These are phyloP conservation scores for Glyphotaelius pellucidus DNA, from an alignment of 2,888 invertebrate genomes.

Conservation along the genomic window DNA sequence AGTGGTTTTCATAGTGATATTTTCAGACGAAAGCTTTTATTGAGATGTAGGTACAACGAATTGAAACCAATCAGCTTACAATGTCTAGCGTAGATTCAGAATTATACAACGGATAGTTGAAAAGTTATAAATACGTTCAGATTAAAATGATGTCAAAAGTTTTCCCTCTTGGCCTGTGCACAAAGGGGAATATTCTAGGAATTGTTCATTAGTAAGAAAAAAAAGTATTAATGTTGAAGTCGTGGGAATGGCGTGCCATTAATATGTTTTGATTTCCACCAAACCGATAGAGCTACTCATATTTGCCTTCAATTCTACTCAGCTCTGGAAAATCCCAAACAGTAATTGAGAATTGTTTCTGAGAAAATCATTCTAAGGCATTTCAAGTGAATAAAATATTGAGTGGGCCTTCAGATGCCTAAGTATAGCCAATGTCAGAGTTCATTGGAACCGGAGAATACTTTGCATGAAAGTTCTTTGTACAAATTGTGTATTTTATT, in stretches of 20 bases:
- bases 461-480: conserved; percentile 12
- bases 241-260: background rate
- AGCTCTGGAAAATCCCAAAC: background rate
- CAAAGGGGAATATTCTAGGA: background rate
- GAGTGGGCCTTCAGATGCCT: conserved; percentile 21
- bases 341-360: background rate
- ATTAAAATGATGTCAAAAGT: background rate
- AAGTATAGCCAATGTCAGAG: conserved; percentile 24
- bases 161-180: background rate
- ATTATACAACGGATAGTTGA: background rate
- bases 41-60: background rate
- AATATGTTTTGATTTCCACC: background rate
- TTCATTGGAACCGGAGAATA: conserved; percentile 30
- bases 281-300: background rate
- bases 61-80: background rate
- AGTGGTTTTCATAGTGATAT: no score
- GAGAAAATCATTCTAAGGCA: conserved; percentile 27
- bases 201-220: background rate
- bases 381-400: conserved; percentile 11
- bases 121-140: background rate
- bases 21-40: background rate
- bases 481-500: background rate
- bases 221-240: background rate
- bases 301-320: background rate
- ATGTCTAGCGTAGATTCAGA: background rate